Evolutionary conservation across 1,140 invertebrate species (phyloP).

Genomic region (Coboldia fuscipes): DNA sequence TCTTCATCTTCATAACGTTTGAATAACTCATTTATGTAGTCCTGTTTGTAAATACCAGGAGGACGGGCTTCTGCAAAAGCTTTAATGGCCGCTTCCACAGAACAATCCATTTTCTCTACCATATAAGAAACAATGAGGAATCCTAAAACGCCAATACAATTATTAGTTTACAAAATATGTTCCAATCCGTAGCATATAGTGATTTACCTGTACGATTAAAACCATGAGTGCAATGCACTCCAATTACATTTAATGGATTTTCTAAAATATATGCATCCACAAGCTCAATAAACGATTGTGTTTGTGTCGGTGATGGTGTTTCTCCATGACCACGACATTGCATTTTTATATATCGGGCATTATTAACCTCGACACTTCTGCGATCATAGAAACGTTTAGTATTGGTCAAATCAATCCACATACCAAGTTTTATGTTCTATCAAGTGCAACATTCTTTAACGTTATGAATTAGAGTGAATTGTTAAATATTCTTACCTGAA

Average conservation of each 20-base stretch:
- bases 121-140: slow-evolving; percentile 85
- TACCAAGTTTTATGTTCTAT: slow-evolving; percentile 46
- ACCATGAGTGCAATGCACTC: slow-evolving; percentile 96
- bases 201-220: slow-evolving; percentile 67
- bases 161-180: background rate
- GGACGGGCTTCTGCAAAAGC: slow-evolving; percentile 49
- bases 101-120: slow-evolving; percentile 54
- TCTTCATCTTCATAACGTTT: slow-evolving; percentile 56
- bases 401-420: slow-evolving; percentile 95
- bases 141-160: slow-evolving; percentile 23
- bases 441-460: background rate
- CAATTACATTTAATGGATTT: slow-evolving; percentile 59
- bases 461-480: background rate
- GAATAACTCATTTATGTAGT: slow-evolving; percentile 52
- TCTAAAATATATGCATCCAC: slow-evolving; percentile 60
- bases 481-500: slow-evolving; percentile 33
- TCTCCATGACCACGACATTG: slow-evolving; percentile 70
- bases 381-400: slow-evolving; percentile 83
- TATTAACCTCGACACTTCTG: slow-evolving; percentile 44
- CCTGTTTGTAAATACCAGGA: slow-evolving; percentile 59
- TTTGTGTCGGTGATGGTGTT: slow-evolving; percentile 56
- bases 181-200: background rate
- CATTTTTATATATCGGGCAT: slow-evolving; percentile 67
- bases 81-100: slow-evolving; percentile 56
- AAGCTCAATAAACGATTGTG: slow-evolving; percentile 49